phyloP scores from a whole-genome alignment of 2,113 vertebrate genomes.

The Mastomys coucha region DNA sequence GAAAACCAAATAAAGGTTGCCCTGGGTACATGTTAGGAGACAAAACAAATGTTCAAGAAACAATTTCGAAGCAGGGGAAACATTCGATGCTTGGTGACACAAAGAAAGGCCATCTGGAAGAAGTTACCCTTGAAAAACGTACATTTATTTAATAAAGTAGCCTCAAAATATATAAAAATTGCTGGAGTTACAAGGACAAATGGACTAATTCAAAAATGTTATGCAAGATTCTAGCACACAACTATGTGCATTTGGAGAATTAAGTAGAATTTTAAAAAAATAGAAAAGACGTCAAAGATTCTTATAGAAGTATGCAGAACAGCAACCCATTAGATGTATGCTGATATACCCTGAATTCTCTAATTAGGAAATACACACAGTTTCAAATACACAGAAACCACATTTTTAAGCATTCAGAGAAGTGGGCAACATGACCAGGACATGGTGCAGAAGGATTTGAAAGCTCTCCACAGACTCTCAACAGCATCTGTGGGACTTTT shows the following conservation, averaged over 20 bases:
- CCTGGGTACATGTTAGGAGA: background rate
- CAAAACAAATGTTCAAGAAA: background rate
- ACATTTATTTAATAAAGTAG: conserved; percentile 4
- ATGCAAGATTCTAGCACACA: background rate
- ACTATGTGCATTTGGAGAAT: background rate
- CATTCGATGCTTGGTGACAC: background rate
- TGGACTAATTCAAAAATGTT: background rate
- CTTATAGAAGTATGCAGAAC: background rate
- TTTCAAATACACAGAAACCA: background rate
- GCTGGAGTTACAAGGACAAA: conserved; percentile 31
- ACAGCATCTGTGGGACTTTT: background rate
- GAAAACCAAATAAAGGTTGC: conserved; percentile 39
- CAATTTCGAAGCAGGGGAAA: background rate
- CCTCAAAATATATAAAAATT: background rate
- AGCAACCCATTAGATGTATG: background rate
- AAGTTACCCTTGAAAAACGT: background rate
- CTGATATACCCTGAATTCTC: background rate
- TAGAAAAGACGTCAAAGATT: background rate
- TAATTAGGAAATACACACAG: background rate
- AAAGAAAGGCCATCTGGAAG: background rate
- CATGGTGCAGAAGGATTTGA: background rate
- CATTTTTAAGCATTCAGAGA: background rate
- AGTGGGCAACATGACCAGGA: background rate
- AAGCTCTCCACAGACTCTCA: background rate
- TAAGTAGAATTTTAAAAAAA: background rate